Conservation (phyloP, 2,797 vertebrate genomes). For the Periparus ater region DNA sequence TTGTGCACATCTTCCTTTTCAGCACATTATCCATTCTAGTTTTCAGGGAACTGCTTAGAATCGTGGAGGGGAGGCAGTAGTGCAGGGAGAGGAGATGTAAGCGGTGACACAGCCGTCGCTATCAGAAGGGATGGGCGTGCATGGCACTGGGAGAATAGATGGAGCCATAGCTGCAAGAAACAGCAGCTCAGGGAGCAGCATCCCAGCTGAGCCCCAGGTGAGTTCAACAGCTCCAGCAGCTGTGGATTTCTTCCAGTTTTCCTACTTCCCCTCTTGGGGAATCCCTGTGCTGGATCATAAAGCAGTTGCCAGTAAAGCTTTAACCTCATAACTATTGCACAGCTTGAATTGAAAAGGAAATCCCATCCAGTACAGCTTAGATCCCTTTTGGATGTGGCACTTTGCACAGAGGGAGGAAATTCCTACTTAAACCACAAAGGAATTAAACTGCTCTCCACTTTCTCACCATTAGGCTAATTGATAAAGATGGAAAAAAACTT, state of each 20-base stretch:
- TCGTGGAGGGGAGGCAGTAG: background rate
- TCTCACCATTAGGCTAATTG: background rate
- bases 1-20: background rate
- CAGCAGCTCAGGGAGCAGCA: background rate
- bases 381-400: background rate
- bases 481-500: background rate
- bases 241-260: background rate
- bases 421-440: background rate
- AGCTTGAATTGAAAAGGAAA: background rate
- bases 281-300: background rate
- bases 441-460: background rate
- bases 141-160: background rate
- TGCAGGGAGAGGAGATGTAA: background rate
- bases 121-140: accelerated
- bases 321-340: background rate
- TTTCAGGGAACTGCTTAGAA: background rate
- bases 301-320: background rate
- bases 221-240: background rate
- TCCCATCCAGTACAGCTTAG: background rate
- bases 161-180: background rate
- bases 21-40: background rate
- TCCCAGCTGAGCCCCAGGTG: background rate
- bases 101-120: background rate
- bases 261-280: background rate
- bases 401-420: background rate